phyloP scores from a whole-genome alignment of 2,113 vertebrate genomes.

The Pao palembangensis region DNA sequence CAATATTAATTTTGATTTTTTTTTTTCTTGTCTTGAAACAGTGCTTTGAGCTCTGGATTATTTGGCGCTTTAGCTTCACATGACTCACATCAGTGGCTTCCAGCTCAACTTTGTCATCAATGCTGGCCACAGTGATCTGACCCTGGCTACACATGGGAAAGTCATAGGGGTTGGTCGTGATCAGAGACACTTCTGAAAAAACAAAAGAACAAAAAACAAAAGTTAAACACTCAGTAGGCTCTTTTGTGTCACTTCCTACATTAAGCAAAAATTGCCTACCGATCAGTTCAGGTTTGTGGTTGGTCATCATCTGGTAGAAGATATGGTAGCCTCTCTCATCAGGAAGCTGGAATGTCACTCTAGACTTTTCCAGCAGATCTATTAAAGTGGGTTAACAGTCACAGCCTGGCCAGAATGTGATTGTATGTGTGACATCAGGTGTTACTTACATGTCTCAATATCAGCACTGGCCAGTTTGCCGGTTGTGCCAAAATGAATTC shows the following conservation, averaged over 20 bases:
- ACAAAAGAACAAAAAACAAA: conserved; percentile 5
- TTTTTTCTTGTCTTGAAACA: neutral
- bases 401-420: neutral
- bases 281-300: conserved; percentile 58
- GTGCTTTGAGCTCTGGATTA: neutral
- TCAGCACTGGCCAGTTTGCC: conserved; percentile 66
- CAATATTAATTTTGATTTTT: conserved; percentile 61
- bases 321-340: conserved; percentile 68
- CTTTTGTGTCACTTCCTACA: neutral
- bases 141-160: conserved; percentile 59
- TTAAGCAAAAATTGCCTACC: conserved; percentile 23
- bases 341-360: conserved; percentile 63
- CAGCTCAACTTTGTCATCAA: conserved; percentile 66
- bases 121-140: conserved; percentile 63
- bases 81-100: conserved; percentile 61
- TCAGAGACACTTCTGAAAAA: conserved; percentile 42
- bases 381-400: conserved; percentile 12
- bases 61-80: neutral
- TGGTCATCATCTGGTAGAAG: conserved; percentile 69
- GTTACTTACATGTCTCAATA: conserved; percentile 65
- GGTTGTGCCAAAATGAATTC: conserved; percentile 54
- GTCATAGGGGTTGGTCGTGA: conserved; percentile 64
- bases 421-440: neutral
- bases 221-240: neutral
- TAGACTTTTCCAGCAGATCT: conserved; percentile 69